Evolutionary conservation across 2,113 vertebrate species (phyloP).

Genomic region (Lycaon pictus): DNA sequence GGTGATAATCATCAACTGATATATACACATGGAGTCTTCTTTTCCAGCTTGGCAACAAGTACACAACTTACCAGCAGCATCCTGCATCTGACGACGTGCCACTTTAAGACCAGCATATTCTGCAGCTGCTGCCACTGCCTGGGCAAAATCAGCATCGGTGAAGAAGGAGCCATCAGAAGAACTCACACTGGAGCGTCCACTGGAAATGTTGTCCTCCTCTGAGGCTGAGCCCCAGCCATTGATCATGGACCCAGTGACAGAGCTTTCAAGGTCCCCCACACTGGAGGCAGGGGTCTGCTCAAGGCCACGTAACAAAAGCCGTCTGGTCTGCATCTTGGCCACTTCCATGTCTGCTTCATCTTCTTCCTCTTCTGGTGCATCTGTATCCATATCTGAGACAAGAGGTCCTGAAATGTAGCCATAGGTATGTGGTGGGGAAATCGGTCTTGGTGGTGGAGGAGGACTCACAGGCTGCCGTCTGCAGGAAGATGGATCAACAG

Average conservation of each 20-base stretch:
- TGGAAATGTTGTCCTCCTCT: constrained; percentile 98
- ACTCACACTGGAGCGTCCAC: constrained; percentile 97
- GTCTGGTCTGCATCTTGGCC: constrained; percentile 94
- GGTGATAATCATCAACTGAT: background rate
- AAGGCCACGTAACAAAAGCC: constrained; percentile 94
- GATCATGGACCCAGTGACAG: constrained; percentile 99
- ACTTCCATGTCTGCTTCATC: constrained; percentile 95
- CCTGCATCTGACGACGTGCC: constrained; percentile 93
- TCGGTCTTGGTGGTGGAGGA: constrained; percentile 93
- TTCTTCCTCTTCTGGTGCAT: constrained; percentile 93
- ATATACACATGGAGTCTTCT: rapidly evolving
- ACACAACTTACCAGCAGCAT: constrained; percentile 81
- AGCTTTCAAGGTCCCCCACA: constrained; percentile 98
- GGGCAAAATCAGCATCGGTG: constrained; percentile 98
- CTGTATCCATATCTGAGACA: constrained; percentile 96
- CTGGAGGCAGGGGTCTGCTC: constrained; percentile 99
- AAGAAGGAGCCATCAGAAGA: constrained; percentile 99
- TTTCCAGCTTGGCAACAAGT: rapidly evolving
- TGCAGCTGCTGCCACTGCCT: constrained; percentile 96
- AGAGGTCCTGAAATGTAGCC: constrained; percentile 97
- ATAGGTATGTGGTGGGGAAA: constrained; percentile 97
- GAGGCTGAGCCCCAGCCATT: constrained; percentile 99
- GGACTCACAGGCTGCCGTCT: constrained; percentile 96
- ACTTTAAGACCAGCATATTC: constrained; percentile 97
- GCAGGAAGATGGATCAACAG: constrained; percentile 51